Base-by-base conservation (phyloP, 2,888 invertebrate species). In the Oscheius sp. region DNA sequence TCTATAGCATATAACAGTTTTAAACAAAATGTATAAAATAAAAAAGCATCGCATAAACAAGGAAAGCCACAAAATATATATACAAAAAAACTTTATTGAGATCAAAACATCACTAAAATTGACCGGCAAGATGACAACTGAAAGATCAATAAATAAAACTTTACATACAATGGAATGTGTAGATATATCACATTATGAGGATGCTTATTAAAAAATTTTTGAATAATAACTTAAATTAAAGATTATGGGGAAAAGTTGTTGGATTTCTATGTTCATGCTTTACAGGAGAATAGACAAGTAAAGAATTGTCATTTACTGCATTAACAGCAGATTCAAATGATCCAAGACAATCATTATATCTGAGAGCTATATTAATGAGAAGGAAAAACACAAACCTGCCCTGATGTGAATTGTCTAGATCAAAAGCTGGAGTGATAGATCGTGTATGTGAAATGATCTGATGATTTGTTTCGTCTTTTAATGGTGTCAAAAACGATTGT, bases 221-320 rank as follows among this genome's bases (percentile, higher is more conserved):
- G n/a, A n/a, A n/a, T 41, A 41, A 17, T 6, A 41, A 41, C 2
- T 36, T 12, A 4, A 4, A 28, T 26, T 26, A 59, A 14, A 59
- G 24, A 14, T 41, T n/a, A 26, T 59, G 44, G 6, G 59, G 59
- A 30, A 59, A 59, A 2, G 59, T 59, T 22, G 44, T 44, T 12
- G 59, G 59, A 14, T 26, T 24, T 28, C 26, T 26, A 17, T n/a
- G 8, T n/a, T 5, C 24, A 32, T 32, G 32, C 12, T n/a, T 9
- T 0, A 30, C 14, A 2, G 8, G 20, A 6, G 59, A 59, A 30
- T 41, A 59, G 9, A 44, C 17, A 2, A 59, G 33, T 9, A 78
- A 59, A 2, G 69, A 68, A 47, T 77, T 77, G 36, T 77, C 74
- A 47, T 71, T 70, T 3, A 77, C 50, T 9, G 77, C 77, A 26